Conservation (phyloP, 2,113 vertebrate species). For the Eulemur macaco region DNA sequence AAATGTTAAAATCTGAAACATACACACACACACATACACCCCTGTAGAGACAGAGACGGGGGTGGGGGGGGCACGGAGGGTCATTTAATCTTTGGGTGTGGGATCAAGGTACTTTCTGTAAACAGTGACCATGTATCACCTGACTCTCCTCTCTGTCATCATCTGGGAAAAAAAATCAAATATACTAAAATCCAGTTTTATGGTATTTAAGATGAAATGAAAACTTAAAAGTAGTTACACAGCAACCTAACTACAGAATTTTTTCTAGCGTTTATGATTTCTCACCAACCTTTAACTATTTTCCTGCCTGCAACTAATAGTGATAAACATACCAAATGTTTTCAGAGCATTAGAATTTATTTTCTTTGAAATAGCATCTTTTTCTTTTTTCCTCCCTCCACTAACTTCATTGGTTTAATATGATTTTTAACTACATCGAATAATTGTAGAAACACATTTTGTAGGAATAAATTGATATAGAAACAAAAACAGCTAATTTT, state of each 20-base stretch:
- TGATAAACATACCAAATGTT: not conserved
- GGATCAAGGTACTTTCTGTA: not conserved
- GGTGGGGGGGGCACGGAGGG: too few relatives aligned
- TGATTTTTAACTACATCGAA: not conserved
- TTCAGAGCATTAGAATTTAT: not conserved
- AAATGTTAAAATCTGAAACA: not conserved
- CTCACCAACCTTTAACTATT: not conserved
- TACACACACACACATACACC: not conserved
- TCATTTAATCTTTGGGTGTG: not conserved
- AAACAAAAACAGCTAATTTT: not conserved
- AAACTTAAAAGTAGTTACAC: not conserved
- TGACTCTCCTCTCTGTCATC: not conserved
- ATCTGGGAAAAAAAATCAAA: not conserved
- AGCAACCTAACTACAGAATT: not conserved
- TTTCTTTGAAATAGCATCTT: not conserved
- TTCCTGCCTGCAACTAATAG: not conserved
- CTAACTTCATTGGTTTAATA: not conserved
- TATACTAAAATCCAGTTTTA: not conserved
- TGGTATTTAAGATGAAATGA: not conserved
- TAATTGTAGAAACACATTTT: not conserved
- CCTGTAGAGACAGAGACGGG: too few relatives aligned
- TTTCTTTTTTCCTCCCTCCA: not conserved
- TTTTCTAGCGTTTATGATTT: not conserved
- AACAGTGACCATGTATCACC: not conserved
- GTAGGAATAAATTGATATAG: not conserved